Percentiles rank a stretch among this genome's conserved stretches.
phyloP scores from a whole-genome alignment of 2,113 vertebrate species.

The Tragelaphus buxtoni region DNA sequence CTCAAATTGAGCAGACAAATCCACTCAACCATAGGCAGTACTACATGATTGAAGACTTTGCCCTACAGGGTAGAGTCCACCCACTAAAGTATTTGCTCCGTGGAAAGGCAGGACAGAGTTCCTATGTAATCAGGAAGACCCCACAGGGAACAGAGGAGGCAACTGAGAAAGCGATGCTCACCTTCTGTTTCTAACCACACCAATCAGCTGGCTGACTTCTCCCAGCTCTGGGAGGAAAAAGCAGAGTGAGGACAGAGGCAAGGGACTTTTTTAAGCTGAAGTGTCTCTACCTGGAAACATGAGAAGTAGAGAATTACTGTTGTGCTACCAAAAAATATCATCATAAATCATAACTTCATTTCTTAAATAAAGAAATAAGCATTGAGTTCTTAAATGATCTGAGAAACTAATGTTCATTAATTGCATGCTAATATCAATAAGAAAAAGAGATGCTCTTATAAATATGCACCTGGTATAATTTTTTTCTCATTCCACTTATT shows the following conservation, averaged over 20 bases:
- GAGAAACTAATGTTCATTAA: not conserved
- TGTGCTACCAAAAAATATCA: not conserved
- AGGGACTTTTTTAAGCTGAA: not conserved
- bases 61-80: not conserved
- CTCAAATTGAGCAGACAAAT: not conserved
- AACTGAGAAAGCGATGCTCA: not conserved
- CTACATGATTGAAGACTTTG: not conserved
- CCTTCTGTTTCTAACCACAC: not conserved
- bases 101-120: not conserved
- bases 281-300: not conserved
- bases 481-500: not conserved
- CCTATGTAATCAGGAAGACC: not conserved
- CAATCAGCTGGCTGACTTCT: not conserved
- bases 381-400: not conserved
- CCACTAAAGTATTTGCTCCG: not conserved
- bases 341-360: not conserved
- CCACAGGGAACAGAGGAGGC: not conserved
- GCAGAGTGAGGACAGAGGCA: not conserved
- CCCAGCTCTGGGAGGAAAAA: not conserved
- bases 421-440: not conserved
- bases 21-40: not conserved
- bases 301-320: not conserved
- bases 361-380: constrained; percentile 20
- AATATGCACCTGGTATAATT: not conserved
- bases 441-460: not conserved